These are phyloP conservation scores for Xerus rutilus DNA, from an alignment of 2,797 vertebrate genomes.

Conservation along the genomic window DNA sequence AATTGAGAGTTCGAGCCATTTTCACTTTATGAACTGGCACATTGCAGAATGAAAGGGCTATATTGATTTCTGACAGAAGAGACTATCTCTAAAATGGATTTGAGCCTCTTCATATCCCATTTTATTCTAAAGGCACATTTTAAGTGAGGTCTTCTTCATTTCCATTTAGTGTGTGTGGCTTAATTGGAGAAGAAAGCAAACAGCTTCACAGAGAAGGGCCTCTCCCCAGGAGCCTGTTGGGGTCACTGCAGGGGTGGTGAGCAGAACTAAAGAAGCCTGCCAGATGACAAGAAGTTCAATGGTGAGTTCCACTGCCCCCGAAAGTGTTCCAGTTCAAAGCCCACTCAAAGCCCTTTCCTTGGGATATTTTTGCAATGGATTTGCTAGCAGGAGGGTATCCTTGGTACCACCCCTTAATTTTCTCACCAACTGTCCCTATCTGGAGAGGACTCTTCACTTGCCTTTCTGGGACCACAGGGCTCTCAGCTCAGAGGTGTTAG, in stretches of 20 bases:
- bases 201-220: conserved; percentile 53
- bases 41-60: conserved; percentile 79
- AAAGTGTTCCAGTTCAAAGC: not conserved
- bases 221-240: not conserved
- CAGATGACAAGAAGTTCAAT: conserved; percentile 77
- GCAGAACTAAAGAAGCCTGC: conserved; percentile 40
- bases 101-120: conserved; percentile 87
- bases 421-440: not conserved
- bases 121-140: conserved; percentile 86
- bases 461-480: not conserved
- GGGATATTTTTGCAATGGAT: not conserved
- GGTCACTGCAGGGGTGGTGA: conserved; percentile 7
- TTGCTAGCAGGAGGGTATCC: not conserved
- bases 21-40: conserved; percentile 85
- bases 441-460: not conserved
- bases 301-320: conserved; percentile 43
- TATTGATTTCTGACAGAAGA: conserved; percentile 86
- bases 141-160: conserved; percentile 84
- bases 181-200: conserved; percentile 82
- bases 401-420: not conserved
- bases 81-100: conserved; percentile 85
- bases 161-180: conserved; percentile 87
- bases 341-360: not conserved
- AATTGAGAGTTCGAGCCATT: conserved; percentile 85
- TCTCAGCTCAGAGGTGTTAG: not conserved